phyloP scores from a whole-genome alignment of 2,113 vertebrate species.

The Alethe diademata region DNA sequence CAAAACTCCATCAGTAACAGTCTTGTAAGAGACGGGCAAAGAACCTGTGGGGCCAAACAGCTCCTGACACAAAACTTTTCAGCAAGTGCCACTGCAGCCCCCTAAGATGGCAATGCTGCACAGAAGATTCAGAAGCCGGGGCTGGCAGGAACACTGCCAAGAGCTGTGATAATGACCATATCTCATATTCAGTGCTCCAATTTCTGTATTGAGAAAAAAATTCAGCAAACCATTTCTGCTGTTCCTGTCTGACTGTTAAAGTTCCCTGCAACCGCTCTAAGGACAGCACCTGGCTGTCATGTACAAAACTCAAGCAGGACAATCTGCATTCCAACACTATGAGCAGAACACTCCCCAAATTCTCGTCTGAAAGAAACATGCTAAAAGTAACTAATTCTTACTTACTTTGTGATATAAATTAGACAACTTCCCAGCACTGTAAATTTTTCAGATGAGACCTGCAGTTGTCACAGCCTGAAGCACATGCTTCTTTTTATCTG shows the following conservation, averaged over 20 bases:
- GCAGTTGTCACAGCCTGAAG: background rate
- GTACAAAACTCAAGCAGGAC: background rate
- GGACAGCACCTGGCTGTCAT: background rate
- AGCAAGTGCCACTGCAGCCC: background rate
- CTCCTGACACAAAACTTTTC: background rate
- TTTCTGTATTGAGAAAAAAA: background rate
- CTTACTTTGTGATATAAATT: conserved; percentile 6
- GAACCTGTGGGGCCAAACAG: background rate
- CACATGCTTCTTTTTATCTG: background rate
- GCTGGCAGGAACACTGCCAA: background rate
- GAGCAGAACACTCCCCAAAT: background rate
- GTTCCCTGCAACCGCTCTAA: fast-evolving
- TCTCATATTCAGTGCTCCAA: background rate
- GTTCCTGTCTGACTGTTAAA: background rate
- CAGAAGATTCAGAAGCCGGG: background rate
- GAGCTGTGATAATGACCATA: background rate
- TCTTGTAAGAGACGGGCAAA: background rate
- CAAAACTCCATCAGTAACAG: background rate
- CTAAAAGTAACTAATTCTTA: background rate
- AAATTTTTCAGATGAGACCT: background rate
- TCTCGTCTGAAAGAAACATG: background rate
- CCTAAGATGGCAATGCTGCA: background rate
- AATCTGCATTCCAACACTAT: background rate
- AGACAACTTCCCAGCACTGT: conserved; percentile 5
- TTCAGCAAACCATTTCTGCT: background rate